These are phyloP conservation scores for Erebia ligea DNA, from an alignment of 2,888 invertebrate genomes.

Conservation along the genomic window DNA sequence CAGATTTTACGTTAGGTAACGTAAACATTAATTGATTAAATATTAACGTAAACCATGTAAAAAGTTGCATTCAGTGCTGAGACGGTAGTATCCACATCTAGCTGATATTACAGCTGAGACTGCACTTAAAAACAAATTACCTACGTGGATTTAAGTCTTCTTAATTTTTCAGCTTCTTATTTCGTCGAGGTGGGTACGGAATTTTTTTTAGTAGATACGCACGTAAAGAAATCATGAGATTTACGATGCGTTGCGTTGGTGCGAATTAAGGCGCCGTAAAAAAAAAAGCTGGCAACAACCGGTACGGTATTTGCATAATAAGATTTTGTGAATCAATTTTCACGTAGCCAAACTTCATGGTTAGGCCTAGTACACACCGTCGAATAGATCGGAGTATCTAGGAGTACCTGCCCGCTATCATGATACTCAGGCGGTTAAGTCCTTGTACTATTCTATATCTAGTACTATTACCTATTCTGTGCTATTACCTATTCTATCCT, in stretches of 20 bases:
- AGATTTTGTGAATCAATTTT: conserved; percentile 6
- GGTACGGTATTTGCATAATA: conserved; percentile 11
- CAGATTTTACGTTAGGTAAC: too few relatives aligned
- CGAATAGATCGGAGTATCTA: background rate
- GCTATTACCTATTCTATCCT: too few relatives aligned
- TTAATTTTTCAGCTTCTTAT: background rate
- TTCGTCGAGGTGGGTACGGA: background rate
- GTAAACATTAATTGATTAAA: too few relatives aligned
- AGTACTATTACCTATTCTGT: too few relatives aligned
- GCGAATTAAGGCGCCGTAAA: conserved; percentile 9
- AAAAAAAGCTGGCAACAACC: conserved; percentile 14
- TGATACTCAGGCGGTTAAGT: too few relatives aligned
- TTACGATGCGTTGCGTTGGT: conserved; percentile 5
- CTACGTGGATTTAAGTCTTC: background rate
- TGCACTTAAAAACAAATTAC: background rate
- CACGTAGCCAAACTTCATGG: background rate
- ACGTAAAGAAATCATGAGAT: conserved; percentile 14
- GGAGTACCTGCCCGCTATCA: background rate
- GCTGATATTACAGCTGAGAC: background rate
- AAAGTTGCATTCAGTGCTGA: too few relatives aligned
- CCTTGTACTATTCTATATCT: too few relatives aligned
- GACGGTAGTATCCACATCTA: too few relatives aligned
- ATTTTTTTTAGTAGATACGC: conserved; percentile 7
- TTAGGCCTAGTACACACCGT: background rate
- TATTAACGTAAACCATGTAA: too few relatives aligned